These are phyloP conservation scores for Apotomis capreana DNA, from an alignment of 2,888 invertebrate genomes.

Conservation along the genomic window DNA sequence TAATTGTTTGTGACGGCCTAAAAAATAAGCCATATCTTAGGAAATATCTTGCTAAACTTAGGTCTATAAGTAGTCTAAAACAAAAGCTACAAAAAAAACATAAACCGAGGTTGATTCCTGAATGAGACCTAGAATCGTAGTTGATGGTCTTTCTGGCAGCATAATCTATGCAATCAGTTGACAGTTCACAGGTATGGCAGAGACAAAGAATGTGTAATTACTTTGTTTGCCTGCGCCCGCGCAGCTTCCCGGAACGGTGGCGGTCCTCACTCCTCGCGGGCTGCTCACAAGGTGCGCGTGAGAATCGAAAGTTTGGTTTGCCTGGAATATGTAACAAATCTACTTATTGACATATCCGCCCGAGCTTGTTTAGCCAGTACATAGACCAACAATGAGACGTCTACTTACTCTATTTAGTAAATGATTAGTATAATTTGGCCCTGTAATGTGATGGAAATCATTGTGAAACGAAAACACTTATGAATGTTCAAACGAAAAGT, in stretches of 20 bases:
- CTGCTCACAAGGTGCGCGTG: constrained; percentile 10
- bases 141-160: neutral
- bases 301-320: constrained; percentile 29
- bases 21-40: too few relatives aligned
- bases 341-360: constrained; percentile 23
- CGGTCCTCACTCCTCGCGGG: neutral
- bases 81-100: too few relatives aligned
- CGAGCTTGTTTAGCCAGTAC: neutral
- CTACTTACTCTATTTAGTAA: neutral
- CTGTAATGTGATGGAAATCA: neutral
- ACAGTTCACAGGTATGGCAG: constrained; percentile 57
- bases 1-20: too few relatives aligned
- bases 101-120: too few relatives aligned
- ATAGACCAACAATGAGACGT: neutral
- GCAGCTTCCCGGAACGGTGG: constrained; percentile 40
- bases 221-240: constrained; percentile 25
- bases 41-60: too few relatives aligned
- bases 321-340: constrained; percentile 28
- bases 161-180: constrained; percentile 56
- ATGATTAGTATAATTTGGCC: neutral
- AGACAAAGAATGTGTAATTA: constrained; percentile 61
- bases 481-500: too few relatives aligned
- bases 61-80: too few relatives aligned
- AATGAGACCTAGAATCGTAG: neutral
- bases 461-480: neutral